phyloP scores from a whole-genome alignment of 2,113 vertebrate species.

The Trinectes maculatus region DNA sequence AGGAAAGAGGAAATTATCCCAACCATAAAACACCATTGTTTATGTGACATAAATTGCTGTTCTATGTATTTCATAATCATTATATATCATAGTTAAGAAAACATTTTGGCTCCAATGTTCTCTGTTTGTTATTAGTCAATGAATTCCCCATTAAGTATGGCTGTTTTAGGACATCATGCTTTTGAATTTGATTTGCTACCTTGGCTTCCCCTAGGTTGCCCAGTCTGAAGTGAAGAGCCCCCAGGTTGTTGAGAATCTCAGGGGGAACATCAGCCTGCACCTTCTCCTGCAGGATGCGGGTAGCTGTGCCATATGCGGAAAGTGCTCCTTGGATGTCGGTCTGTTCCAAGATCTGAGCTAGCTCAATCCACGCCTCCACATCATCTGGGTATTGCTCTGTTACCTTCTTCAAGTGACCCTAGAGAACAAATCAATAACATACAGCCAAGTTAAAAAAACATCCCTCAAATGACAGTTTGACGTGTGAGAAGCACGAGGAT shows the following conservation, averaged over 20 bases:
- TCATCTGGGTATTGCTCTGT: slow-evolving; percentile 99
- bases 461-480: not conserved
- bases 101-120: not conserved
- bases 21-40: slow-evolving; percentile 19
- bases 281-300: slow-evolving; percentile 97
- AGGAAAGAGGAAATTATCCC: slow-evolving; percentile 3
- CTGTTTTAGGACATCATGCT: not conserved
- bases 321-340: slow-evolving; percentile 98
- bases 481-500: not conserved
- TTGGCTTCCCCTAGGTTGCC: slow-evolving; percentile 98
- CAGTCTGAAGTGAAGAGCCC: slow-evolving; percentile 96
- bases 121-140: not conserved
- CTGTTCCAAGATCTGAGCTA: slow-evolving; percentile 98
- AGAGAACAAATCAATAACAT: slow-evolving; percentile 23
- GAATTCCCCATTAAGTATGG: not conserved
- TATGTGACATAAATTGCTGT: not conserved
- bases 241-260: slow-evolving; percentile 97
- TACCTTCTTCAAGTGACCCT: slow-evolving; percentile 98
- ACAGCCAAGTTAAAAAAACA: not conserved
- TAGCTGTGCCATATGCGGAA: slow-evolving; percentile 97
- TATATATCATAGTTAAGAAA: not conserved
- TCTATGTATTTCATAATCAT: not conserved
- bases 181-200: slow-evolving; percentile 72
- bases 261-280: slow-evolving; percentile 98
- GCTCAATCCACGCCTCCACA: slow-evolving; percentile 98